Evolutionary conservation across 2,113 vertebrate genomes (phyloP).

Genomic region (Tichodroma muraria): DNA sequence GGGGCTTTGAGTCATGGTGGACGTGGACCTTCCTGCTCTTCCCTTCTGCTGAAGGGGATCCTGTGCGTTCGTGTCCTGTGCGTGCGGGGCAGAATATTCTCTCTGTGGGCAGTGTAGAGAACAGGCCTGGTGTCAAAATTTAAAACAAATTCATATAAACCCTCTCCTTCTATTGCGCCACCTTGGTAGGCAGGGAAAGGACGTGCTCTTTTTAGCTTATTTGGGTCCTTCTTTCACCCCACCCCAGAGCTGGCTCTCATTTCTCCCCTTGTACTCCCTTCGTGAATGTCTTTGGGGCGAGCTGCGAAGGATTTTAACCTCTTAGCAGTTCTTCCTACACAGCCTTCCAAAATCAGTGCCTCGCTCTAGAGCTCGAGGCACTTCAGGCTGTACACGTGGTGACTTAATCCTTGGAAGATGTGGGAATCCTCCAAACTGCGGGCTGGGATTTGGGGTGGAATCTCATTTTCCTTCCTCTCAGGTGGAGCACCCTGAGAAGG

Average conservation of each 20-base stretch:
- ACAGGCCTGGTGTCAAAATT: not conserved
- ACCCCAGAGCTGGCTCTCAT: not conserved
- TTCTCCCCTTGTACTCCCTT: not conserved
- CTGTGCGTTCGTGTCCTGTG: not conserved
- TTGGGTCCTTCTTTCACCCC: not conserved
- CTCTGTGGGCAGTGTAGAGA: accelerated
- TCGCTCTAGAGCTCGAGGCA: not conserved
- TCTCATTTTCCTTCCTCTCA: constrained; percentile 53
- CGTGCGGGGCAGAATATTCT: not conserved
- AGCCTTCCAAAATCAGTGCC: not conserved
- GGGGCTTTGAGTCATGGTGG: not conserved
- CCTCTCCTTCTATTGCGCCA: not conserved
- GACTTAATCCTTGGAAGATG: constrained; percentile 36
- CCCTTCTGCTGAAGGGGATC: not conserved
- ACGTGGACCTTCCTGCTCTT: not conserved
- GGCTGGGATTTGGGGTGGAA: constrained; percentile 53
- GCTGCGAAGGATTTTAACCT: not conserved
- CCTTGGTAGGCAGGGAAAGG: not conserved
- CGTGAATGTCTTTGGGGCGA: not conserved
- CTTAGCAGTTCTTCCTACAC: not conserved
- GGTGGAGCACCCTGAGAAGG: constrained; percentile 7
- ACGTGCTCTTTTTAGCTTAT: not conserved
- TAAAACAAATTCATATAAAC: not conserved
- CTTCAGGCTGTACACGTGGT: constrained; percentile 10
- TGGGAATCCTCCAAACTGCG: constrained; percentile 31